Base-by-base conservation (phyloP, 1,140 invertebrate genomes). In the Micrasema longulum region DNA sequence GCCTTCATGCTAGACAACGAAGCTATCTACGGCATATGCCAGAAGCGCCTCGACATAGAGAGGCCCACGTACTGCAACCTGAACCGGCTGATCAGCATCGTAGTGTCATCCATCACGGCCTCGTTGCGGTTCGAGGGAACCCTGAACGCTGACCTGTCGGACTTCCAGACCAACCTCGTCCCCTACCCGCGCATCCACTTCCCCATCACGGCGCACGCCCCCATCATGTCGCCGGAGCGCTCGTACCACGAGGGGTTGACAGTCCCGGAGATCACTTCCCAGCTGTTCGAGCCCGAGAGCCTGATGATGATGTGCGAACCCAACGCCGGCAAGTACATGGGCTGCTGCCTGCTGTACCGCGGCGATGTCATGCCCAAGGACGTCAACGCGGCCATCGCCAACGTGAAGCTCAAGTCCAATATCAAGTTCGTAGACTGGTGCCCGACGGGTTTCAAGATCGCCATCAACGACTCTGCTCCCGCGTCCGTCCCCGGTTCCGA, bases 291-390 rank as follows among this genome's bases (percentile, higher is more conserved):
- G 81, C 91, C 93, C 36, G 90, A 91, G 77, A 96, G 94, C 85
- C 94, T 95, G 87, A 95, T 95, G 94, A 93, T 96, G 14, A 95
- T 95, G 82, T 95, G 94, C 82, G 93, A 95, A 80, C 93, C 94
- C 10, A 88, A 93, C 76, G 90, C 93, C 80, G 94, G 94, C 74
- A 95, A 96, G 80, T 96, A 95, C 87, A 95, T 96, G 94, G 93
- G 93, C 20, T 94, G 93, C 86, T 90, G 92, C 86, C 90, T 93
- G 87, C 80, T 93, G 79, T 93, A 93, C 84, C 85, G 91, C 75
- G 91, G 91, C 72, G 91, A 92, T 80, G 90, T 93, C 47, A 90
- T 91, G 4, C 91, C 91, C 64, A 93, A 92, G 83, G 92, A 93
- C 76, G 92, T 94, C 12, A 93, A 94, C 79, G 90, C 91, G 9